Percentiles rank a stretch among this genome's conserved stretches.
phyloP scores from a whole-genome alignment of 2,113 vertebrate genomes.

The Myotis lucifugus region DNA sequence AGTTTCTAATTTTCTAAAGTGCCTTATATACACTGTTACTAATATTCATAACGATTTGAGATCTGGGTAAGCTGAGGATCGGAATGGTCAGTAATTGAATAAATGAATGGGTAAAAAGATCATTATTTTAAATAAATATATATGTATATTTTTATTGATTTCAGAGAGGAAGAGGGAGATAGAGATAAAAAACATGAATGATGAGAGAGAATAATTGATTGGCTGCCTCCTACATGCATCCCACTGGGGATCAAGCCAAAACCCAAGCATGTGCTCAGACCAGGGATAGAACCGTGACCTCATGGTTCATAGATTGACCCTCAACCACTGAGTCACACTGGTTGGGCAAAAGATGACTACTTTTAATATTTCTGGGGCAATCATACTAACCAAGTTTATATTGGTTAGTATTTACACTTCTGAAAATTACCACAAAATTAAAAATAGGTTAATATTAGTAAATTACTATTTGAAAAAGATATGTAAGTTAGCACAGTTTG shows the following conservation, averaged over 20 bases:
- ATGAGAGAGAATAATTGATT: no score
- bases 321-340: no score
- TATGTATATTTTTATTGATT: no score
- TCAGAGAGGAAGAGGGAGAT: no score
- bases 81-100: conserved; percentile 22
- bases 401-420: not conserved
- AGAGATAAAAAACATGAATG: no score
- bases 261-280: no score
- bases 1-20: not conserved
- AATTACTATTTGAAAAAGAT: not conserved
- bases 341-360: not conserved
- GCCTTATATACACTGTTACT: not conserved
- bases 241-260: no score
- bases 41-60: not conserved
- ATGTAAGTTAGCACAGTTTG: not conserved
- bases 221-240: no score
- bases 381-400: not conserved
- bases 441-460: not conserved
- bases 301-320: no score
- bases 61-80: not conserved
- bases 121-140: no score
- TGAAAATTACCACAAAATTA: not conserved
- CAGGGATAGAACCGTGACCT: no score
- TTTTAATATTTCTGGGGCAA: not conserved
- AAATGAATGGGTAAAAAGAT: not conserved